Base-by-base conservation (phyloP, 2,888 invertebrate genomes). In the Agelastica alni region DNA sequence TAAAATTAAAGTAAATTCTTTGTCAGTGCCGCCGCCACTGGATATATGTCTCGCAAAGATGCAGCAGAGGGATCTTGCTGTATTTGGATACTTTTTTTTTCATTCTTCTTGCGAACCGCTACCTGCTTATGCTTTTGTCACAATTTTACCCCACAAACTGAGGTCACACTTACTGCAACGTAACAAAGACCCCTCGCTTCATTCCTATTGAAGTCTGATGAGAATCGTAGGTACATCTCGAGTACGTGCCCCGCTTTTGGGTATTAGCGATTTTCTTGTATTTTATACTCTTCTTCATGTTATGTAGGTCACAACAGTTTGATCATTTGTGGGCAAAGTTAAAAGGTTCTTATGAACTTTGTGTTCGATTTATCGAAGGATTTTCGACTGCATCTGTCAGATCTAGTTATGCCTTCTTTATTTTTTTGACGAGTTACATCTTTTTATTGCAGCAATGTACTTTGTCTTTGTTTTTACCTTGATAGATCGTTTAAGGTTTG, bases 281-380 rank as follows among this genome's bases (percentile, higher is more conserved):
- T 31, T 42, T 39, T 20, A 14, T 37, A 30, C 48, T 39, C 26
- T 26, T 10, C 37, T 30, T 28, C 41, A 49, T 31, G 41, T 49
- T 41, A 49, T 42, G 20, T 49, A 26, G 49, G 49, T 49, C 49
- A 49, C 49, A 49, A 41, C 49, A 45, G 31, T 49, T 49, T 49
- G 49, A 49, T 49, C 49, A 49, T 49, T 49, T 49, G 49, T 22
- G 49, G 49, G 49, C 12, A 42, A 49, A 49, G 49, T 49, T 49
- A 49, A 49, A 49, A 49, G 41, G 41, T 41, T 49, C 41, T 49
- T 41, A 49, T 49, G 49, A 47, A 43, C 13, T 43, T n/a, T n/a
- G n/a, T n/a, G n/a, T n/a, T 43, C 14, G 42, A 43, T 43, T 30
- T 43, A 30, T 39, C 5, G 37, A 10, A 12, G 10, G 36, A 14